A percentile compares a stretch with the other conserved stretches of the same genome.
Conservation (phyloP, 2,113 vertebrate genomes). For the Mesocricetus auratus region DNA sequence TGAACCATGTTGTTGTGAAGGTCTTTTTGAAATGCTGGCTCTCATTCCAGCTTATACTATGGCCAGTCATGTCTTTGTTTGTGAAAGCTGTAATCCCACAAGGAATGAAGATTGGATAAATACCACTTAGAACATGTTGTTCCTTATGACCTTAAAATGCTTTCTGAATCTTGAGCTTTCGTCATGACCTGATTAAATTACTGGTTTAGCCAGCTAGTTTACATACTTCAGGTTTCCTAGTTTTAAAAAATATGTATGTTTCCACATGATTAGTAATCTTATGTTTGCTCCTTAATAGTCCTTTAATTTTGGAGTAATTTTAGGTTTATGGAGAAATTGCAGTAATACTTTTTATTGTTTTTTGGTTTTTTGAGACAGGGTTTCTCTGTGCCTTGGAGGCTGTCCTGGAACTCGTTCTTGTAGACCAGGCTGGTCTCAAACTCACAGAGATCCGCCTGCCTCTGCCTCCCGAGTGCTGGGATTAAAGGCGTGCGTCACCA, state of each 20-base stretch:
- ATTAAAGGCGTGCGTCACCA: too few species aligned
- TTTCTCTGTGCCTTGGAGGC: too few species aligned
- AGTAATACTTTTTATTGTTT: not conserved
- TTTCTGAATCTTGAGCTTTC: slow-evolving; percentile 51
- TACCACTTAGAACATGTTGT: slow-evolving; percentile 24
- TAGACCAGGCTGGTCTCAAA: too few species aligned
- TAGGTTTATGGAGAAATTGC: not conserved
- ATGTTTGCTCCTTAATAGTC: not conserved
- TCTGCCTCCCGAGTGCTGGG: too few species aligned
- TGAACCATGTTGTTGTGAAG: slow-evolving; percentile 10
- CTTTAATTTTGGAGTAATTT: not conserved
- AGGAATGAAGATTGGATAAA: slow-evolving; percentile 54
- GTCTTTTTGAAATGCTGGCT: slow-evolving; percentile 63
- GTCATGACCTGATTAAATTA: slow-evolving; percentile 42
- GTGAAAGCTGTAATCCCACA: slow-evolving; percentile 62
- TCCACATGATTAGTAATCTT: slow-evolving; percentile 20
- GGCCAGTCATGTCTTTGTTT: slow-evolving; percentile 65
- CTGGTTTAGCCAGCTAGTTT: slow-evolving; percentile 8
- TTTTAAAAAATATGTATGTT: not conserved
- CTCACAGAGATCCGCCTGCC: too few species aligned
- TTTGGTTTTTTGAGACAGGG: too few species aligned
- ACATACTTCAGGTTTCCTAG: slow-evolving; percentile 45
- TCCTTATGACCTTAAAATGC: slow-evolving; percentile 46
- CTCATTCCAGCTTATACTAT: slow-evolving; percentile 61
- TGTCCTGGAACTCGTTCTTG: too few species aligned